Base-by-base conservation (phyloP, 2,113 vertebrate species). In the Rhegmatorhina hoffmannsi region DNA sequence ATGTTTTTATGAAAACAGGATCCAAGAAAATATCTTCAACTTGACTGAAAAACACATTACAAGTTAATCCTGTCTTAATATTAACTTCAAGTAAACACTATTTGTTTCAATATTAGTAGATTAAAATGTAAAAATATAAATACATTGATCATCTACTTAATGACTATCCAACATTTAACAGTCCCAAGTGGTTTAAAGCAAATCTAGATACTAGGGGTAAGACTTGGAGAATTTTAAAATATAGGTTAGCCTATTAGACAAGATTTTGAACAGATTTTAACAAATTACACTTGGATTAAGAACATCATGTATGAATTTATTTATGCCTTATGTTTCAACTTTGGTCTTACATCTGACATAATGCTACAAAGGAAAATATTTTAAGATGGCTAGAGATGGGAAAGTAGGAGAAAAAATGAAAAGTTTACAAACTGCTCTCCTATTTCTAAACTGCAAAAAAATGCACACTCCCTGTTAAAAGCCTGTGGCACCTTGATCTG, bases 291-390 rank as follows among this genome's bases (percentile, higher is more conserved):
- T 81, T 84, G 53, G 40, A 90, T 84, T 97, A 74, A 84, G 67
- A 95, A 91, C 47, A 62, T 50, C 8, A 11, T n/a, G 17, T 85
- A 70, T 70, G 85, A 40, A 76, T 90, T 89, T 78, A 79, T 92
- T 92, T 93, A 67, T 69, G 31, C 56, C 28, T 93, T 68, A 40
- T 26, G 34, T 70, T 89, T 93, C 59, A n/a, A 38, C 80, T 90
- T 74, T 72, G 60, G 26, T 89, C 60, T 86, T 85, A 91, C 91
- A 96, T 68, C 63, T 87, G 38, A 70, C 75, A 44, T 43, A 94
- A 92, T 36, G 38, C 33, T 59, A 62, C 28, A 75, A 64, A 81
- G 11, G 84, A 82, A 95, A 92, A 75, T 58, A 84, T 38, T 87
- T 46, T 66, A 89, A 88, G 47, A 80, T 63, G 38, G 56, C 84